phyloP scores from a whole-genome alignment of 2,113 vertebrate species.

The Nymphicus hollandicus region DNA sequence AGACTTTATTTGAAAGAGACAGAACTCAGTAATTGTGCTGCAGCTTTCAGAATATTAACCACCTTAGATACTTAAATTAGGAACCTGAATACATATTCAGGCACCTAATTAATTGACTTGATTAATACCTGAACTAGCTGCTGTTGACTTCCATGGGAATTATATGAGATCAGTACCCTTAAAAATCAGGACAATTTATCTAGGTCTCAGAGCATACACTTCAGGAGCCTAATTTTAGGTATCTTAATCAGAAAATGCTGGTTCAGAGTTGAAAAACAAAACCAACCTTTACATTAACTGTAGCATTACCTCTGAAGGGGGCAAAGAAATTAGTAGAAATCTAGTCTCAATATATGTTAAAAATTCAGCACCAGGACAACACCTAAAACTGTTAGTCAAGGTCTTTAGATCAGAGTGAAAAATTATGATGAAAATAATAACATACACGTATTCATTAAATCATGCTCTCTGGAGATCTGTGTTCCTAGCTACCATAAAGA shows the following conservation, averaged over 20 bases:
- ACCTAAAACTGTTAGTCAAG: neutral
- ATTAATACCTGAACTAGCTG: slow-evolving; percentile 33
- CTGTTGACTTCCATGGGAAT: slow-evolving; percentile 21
- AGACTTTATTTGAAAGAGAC: neutral
- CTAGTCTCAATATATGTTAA: neutral
- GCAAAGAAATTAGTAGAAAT: neutral
- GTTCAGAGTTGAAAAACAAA: neutral
- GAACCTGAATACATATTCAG: slow-evolving; percentile 3
- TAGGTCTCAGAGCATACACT: slow-evolving; percentile 8
- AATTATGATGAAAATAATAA: neutral
- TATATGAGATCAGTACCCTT: neutral
- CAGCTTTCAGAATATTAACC: slow-evolving; percentile 11
- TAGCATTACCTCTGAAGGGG: neutral
- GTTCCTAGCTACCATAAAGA: neutral
- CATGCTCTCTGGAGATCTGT: neutral
- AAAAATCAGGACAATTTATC: slow-evolving; percentile 48
- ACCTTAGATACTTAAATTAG: slow-evolving; percentile 1
- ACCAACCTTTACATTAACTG: neutral
- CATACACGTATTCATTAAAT: neutral
- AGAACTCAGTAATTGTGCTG: neutral
- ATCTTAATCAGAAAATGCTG: neutral
- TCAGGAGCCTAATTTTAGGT: neutral
- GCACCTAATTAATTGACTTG: slow-evolving; percentile 47
- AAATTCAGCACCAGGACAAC: neutral
- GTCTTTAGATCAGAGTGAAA: neutral